phyloP scores from a whole-genome alignment of 2,888 invertebrate species.

The Villa cingulata region DNA sequence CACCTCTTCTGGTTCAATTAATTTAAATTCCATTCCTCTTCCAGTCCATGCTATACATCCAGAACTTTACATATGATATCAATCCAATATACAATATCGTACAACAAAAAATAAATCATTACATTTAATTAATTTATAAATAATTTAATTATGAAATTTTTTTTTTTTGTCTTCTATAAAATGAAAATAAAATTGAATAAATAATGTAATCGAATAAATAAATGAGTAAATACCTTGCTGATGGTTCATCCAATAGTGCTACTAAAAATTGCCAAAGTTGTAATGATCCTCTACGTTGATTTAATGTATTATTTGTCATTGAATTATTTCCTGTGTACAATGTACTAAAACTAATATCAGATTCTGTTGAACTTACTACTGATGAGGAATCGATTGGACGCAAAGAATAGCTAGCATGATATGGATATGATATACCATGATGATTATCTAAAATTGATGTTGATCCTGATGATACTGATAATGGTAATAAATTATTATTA shows the following conservation, averaged over 20 bases:
- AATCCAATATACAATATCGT: too few relatives aligned
- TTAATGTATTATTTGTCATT: conserved; percentile 29
- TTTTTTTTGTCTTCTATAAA: too few relatives aligned
- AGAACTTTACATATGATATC: conserved; percentile 46
- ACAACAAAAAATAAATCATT: too few relatives aligned
- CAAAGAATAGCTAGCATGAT: conserved; percentile 26
- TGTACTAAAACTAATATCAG: conserved; percentile 30
- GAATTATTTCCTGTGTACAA: conserved; percentile 25
- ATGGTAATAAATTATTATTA: conserved; percentile 8
- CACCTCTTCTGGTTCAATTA: conserved; percentile 93
- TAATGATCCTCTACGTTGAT: conserved; percentile 65
- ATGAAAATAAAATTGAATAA: not conserved
- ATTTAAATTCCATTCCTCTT: conserved; percentile 86
- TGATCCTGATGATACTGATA: conserved; percentile 10
- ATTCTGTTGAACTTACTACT: conserved; percentile 28
- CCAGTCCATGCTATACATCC: conserved; percentile 92
- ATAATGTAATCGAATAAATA: not conserved
- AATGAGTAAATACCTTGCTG: conserved; percentile 35
- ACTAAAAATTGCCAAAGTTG: conserved; percentile 95
- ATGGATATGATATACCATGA: conserved; percentile 7
- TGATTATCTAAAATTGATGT: not conserved
- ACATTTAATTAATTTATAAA: too few relatives aligned
- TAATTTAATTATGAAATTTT: too few relatives aligned
- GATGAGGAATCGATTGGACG: conserved; percentile 31
- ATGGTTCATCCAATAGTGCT: conserved; percentile 56